Base-by-base conservation (phyloP, 2,888 invertebrate species). In the Diaperis boleti region DNA sequence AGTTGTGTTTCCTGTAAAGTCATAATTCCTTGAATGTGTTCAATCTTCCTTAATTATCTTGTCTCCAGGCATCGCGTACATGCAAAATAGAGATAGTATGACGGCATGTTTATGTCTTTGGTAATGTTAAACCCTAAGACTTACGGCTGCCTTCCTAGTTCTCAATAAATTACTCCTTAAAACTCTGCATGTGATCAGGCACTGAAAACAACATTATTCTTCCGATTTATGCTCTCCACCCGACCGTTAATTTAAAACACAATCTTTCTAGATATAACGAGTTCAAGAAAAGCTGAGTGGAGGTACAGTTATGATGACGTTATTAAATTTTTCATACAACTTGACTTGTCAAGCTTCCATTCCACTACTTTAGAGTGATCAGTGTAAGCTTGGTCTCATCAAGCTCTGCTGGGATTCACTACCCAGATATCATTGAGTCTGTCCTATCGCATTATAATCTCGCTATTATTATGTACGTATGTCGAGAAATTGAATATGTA, bases 151-250 rank as follows among this genome's bases (percentile, higher is more conserved):
- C 65, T 73, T 72, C 73, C 71, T 72, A 70, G 73, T 72, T 72
- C 71, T 66, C 72, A 68, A 71, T 73, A 73, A 72, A 73, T 73
- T 72, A 73, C 70, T 72, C 67, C 71, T 67, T 62, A 69, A 71
- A 70, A 68, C 73, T 69, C 73, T 68, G 73, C 73, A 71, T 71
- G 73, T 72, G 73, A 72, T 70, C 73, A 62, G 69, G 69, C 68
- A 67, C 59, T 71, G 69, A 72, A 73, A 70, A 73, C 70, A 69
- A 71, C 73, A 72, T 73, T 65, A 71, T 69, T 72, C 70, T 63
- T 66, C 62, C 65, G 67, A 71, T 71, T 71, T 71, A 71, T 71
- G 67, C 52, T 44, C 60, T 55, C 31, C 45, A 26, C 45, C 39
- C 26, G 54, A 59, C 41, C 65, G 64, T 64, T 60, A 59, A 59